Conservation (phyloP, 2,888 invertebrate species). For the Gastrophysa polygoni region DNA sequence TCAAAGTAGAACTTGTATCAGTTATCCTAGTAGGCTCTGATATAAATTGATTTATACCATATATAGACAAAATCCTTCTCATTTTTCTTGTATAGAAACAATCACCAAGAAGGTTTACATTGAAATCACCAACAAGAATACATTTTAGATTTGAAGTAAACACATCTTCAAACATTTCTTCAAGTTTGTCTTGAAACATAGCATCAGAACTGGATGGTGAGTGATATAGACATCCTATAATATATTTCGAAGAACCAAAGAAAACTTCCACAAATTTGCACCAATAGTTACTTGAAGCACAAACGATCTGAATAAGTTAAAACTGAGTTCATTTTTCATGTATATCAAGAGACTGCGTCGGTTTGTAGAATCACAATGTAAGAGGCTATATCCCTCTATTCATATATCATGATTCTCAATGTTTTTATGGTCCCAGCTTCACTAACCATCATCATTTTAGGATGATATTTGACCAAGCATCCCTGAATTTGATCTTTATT, state of each 20-base stretch:
- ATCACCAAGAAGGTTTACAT: no score
- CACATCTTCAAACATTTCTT: background rate
- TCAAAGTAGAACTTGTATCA: background rate
- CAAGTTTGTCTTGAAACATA: background rate
- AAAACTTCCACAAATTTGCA: background rate
- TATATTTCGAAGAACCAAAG: background rate
- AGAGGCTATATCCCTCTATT: background rate
- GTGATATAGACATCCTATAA: background rate
- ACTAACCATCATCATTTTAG: background rate
- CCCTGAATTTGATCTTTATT: background rate
- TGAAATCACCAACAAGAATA: background rate
- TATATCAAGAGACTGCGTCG: background rate
- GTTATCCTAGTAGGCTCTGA: background rate
- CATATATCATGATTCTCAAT: background rate
- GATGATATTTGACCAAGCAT: background rate
- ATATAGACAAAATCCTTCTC: background rate
- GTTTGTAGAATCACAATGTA: background rate
- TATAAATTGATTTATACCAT: conserved; percentile 2
- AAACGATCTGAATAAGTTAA: background rate
- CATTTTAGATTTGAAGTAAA: background rate
- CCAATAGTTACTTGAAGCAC: background rate
- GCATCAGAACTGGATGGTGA: conserved; percentile 1
- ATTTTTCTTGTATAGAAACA: no score
- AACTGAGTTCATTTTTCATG: background rate
- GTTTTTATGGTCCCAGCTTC: background rate